Conservation (phyloP, 2,113 vertebrate species). For the Ptychochromis oligacanthus region DNA sequence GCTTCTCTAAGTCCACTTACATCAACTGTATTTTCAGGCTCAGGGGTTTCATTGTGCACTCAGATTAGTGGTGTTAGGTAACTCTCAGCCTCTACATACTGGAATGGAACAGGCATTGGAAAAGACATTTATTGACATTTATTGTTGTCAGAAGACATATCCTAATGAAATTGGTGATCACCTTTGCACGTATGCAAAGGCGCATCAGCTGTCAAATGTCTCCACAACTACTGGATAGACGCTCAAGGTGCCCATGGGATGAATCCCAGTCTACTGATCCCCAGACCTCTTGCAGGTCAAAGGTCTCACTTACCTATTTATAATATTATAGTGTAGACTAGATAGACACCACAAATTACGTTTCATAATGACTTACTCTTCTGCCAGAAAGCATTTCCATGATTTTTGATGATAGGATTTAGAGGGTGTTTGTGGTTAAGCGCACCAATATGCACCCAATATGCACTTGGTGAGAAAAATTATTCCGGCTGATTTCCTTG, state of each 20-base stretch:
- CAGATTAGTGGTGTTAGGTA: not conserved
- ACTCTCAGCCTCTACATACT: not conserved
- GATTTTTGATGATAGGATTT: not conserved
- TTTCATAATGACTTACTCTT: no score
- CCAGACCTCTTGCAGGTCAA: no score
- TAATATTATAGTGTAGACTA: no score
- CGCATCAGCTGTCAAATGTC: not conserved
- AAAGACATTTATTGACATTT: not conserved
- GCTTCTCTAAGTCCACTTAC: not conserved
- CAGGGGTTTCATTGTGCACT: not conserved
- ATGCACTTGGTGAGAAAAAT: not conserved
- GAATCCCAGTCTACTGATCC: not conserved
- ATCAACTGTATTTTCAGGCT: not conserved
- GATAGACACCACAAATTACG: no score
- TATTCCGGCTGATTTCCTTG: not conserved
- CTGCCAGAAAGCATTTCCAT: no score
- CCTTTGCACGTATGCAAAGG: not conserved
- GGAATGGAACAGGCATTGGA: not conserved
- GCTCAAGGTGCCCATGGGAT: not conserved
- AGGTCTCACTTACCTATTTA: no score
- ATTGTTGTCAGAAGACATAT: not conserved
- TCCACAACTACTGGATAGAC: not conserved
- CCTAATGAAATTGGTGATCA: not conserved
- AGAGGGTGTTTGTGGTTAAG: not conserved
- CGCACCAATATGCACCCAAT: not conserved